These are phyloP conservation scores for Coenonympha arcania DNA, from an alignment of 2,888 invertebrate genomes.

Conservation along the genomic window DNA sequence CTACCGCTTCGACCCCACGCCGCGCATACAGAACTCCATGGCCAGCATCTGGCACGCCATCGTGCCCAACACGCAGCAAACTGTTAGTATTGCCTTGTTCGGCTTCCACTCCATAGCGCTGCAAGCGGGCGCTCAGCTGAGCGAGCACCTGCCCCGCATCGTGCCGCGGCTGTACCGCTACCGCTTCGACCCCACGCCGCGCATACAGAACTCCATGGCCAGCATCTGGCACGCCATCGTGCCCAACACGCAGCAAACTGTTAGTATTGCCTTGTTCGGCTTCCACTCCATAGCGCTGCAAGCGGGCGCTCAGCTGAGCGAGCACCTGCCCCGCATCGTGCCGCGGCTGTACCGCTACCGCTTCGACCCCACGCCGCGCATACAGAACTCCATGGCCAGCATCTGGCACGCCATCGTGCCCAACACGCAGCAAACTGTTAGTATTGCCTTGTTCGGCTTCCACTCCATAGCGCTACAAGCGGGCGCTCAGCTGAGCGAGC, in stretches of 20 bases:
- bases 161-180: constrained; percentile 90
- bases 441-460: constrained; percentile 83
- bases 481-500: constrained; percentile 85
- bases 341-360: constrained; percentile 90
- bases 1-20: constrained; percentile 94
- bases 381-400: constrained; percentile 93
- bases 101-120: constrained; percentile 91
- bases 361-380: constrained; percentile 93
- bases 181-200: constrained; percentile 94
- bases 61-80: constrained; percentile 87
- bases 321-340: constrained; percentile 87
- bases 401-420: constrained; percentile 95
- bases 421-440: constrained; percentile 87
- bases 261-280: constrained; percentile 81
- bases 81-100: constrained; percentile 79
- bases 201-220: constrained; percentile 93
- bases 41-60: constrained; percentile 95
- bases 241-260: constrained; percentile 86
- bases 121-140: constrained; percentile 86
- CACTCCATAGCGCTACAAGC: constrained; percentile 88
- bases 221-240: constrained; percentile 96
- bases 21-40: constrained; percentile 94
- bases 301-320: constrained; percentile 87
- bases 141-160: constrained; percentile 86
- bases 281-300: constrained; percentile 89